Evolutionary conservation across 2,888 invertebrate species (phyloP), one percentile per base, ranked within the genome.

Genomic region (Steinernema hermaphroditum): DNA sequence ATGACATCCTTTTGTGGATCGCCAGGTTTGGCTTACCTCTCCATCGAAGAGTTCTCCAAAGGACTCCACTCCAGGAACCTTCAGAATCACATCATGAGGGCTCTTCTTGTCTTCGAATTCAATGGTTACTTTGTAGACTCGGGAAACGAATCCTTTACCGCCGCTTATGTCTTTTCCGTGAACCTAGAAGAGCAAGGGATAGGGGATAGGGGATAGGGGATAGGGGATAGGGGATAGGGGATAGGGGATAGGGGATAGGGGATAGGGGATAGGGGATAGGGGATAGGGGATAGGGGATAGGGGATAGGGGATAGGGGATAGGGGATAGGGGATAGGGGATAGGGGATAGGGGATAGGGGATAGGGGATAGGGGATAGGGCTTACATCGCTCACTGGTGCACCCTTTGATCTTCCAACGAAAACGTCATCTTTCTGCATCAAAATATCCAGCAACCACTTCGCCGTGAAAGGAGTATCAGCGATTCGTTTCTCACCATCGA

Each of bases 91-190:
- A 16, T 27, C 27, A 16, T 54, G 27, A 27, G 24, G 54, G 2
- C 27, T 27, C 19, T 27, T 27, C 2, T 22, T 16, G 54, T 54
- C 54, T 22, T 22, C 9, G 54, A 54, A 54, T 22, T 8, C 27
- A 6, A 54, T 24, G 8, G 27, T 54, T 8, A 54, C 54, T 16
- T 54, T 54, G 54, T 54, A 54, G 12, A 54, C 54, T 12, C 54
- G 19, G 1, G 54, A 54, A 16, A 54, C 19, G 27, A 54, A 54
- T 14, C 54, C 54, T 54, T 54, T 54, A 27, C 54, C 54, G 14
- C 54, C 54, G 54, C 54, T 54, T 19, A 54, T 54, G 54, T 54
- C 54, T 4, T 54, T 6, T 12, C n/a, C 54, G 27, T 54, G n/a
- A 8, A 54, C 27, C 54, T 27, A 27, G 24, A 54, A 54, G n/a